Conservation (phyloP, 2,113 vertebrate genomes). For the Eurypyga helias region DNA sequence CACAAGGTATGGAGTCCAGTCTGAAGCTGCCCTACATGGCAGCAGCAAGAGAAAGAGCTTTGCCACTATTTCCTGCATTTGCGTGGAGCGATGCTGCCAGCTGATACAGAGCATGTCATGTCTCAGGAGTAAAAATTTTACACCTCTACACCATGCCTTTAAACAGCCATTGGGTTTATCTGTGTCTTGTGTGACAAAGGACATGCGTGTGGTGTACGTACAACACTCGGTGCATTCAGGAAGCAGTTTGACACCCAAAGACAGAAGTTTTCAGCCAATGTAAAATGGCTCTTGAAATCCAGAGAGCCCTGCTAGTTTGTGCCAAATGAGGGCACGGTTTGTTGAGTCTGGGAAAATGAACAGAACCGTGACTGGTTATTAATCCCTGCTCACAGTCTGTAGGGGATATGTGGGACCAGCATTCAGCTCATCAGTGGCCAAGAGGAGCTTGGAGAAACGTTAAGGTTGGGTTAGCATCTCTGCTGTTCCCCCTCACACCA, state of each 20-base stretch:
- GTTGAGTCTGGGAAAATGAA: neutral
- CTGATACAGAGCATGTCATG: neutral
- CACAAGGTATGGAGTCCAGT: fast-evolving
- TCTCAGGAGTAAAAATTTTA: neutral
- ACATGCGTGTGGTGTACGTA: fast-evolving
- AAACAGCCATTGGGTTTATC: neutral
- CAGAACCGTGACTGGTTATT: neutral
- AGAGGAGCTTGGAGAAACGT: neutral
- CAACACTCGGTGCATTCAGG: neutral
- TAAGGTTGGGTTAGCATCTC: neutral
- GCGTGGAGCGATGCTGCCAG: neutral
- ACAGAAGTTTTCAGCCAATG: neutral
- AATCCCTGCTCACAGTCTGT: neutral
- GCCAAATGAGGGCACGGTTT: neutral
- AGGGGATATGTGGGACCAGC: neutral
- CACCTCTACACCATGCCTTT: neutral
- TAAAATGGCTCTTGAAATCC: neutral
- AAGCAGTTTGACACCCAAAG: neutral
- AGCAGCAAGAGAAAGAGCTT: neutral
- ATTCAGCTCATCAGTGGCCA: neutral
- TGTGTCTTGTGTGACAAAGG: neutral
- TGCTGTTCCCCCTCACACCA: neutral
- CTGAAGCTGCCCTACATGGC: neutral
- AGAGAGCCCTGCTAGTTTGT: neutral
- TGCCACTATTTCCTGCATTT: neutral